Base-by-base conservation (phyloP, 2,113 vertebrate genomes). In the Epinephelus cyanopodus region DNA sequence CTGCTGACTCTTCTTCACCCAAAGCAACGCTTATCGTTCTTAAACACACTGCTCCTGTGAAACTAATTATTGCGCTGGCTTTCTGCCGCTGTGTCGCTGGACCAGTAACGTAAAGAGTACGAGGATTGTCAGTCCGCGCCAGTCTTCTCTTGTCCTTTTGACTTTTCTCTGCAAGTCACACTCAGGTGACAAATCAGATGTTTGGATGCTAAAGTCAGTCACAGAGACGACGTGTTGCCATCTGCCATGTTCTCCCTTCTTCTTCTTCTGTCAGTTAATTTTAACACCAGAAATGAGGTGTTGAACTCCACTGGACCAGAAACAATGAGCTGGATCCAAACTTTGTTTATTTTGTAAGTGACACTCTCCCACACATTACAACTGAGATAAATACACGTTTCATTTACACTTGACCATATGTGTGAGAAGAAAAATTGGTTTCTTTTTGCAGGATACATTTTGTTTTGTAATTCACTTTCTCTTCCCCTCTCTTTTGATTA, bases 1-100 rank as follows among this genome's bases (percentile, higher is more conserved):
- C 77, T 88, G 84, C 85, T 84, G 90, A 83, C 89, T 79, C 81
- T 73, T 83, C 89, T 84, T 83, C 88, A 90, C 83, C 85, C 85
- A 83, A 77, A 87, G 87, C 85, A 77, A 71, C 27, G 80, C 93
- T 93, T 94, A 94, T 94, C 92, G 5, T 81, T 45, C 88, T 86
- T 85, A 87, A 92, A 92, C 93, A 94, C 87, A 58, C 90, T 3
- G 65, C 90, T 86, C 76, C 87, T 76, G 78, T 83, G 85, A 89
- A 92, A 92, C 90, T 89, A 89, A 92, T 94, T 92, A 92, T 82
- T 77, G 81, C 72, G 72, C 82, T 56, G 81, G 77, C 79, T 88
- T 80, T 77, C 74, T 27, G 85, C 81, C 3, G 45, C 87, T 74
- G 72, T 81, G 78, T 82, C 69, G 47, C 77, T 5, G 42, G 80